Evolutionary conservation across 2,113 vertebrate genomes (phyloP), one percentile per base, ranked within the genome.

Genomic region (Dicaeum eximium): DNA sequence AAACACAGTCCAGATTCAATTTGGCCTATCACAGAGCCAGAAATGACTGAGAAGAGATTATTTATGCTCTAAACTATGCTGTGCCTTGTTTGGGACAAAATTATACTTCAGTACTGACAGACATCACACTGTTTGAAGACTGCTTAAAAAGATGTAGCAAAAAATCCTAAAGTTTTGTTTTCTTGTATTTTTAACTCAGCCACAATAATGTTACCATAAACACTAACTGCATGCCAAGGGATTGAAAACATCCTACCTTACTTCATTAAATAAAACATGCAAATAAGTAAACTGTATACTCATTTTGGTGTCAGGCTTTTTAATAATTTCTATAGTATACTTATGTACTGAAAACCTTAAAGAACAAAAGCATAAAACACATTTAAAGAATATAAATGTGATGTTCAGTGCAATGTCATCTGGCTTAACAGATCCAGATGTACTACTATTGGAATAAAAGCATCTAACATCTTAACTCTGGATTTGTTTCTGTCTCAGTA

Each of bases 111-210:
- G 20, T 44, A 87, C 13, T 53, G 50, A 66, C 10, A 69, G 15
- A 70, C 40, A 44, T 51, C 6, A 6, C 28, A 35, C 8, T 57
- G 11, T 54, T 14, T 80, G 69, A 84, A 24, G 54, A 45, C 45
- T 71, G 17, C 4, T 70, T 53, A 50, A 91, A 78, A 66, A 81
- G 9, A 35, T 50, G 12, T 4, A 54, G 7, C 11, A 58, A 80
- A 78, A 88, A 31, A 0, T 0, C 10, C 21, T 7, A 9, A 19
- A 0, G 0, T 44, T 79, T 66, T 44, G 1, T n/a, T 86, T 74
- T 67, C 38, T 56, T 56, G 7, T 60, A 37, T 80, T 86, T 44
- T 83, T 56, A 62, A 54, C 12, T 69, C 37, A 51, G 31, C 10
- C 22, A 58, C 13, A 61, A n/a, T 35, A 54, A 79, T 10, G 10